Evolutionary conservation across 2,888 invertebrate species (phyloP).

Genomic region (Chamaedrilus cognettii): DNA sequence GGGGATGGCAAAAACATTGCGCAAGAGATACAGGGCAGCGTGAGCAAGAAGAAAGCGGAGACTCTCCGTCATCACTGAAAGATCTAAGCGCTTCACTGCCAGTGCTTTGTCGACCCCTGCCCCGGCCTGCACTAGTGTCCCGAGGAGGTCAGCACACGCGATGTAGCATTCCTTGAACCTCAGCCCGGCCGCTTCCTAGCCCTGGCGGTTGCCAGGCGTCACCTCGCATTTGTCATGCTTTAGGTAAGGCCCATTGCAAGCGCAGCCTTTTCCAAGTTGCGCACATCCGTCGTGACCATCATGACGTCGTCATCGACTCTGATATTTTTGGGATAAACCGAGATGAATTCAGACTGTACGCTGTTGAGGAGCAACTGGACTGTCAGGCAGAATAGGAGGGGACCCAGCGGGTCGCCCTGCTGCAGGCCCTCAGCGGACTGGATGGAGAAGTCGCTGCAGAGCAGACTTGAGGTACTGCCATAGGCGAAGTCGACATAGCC

Average conservation of each 20-base stretch:
- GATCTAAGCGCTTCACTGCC: not conserved
- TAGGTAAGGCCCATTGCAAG: too few relatives aligned
- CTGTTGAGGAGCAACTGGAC: not conserved
- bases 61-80: not conserved
- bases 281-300: too few relatives aligned
- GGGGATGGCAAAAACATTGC: not conserved
- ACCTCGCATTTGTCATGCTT: too few relatives aligned
- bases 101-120: not conserved
- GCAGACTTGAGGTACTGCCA: not conserved
- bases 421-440: not conserved
- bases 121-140: not conserved
- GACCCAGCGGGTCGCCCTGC: not conserved
- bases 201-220: not conserved
- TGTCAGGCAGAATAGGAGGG: not conserved
- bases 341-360: not conserved
- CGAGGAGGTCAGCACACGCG: not conserved
- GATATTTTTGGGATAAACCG: too few relatives aligned
- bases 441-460: not conserved
- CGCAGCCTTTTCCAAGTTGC: too few relatives aligned
- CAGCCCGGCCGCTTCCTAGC: not conserved
- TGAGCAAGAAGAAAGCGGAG: not conserved
- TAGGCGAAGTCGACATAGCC: not conserved
- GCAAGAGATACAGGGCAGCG: not conserved
- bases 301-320: too few relatives aligned
- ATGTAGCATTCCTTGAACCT: not conserved